These are phyloP conservation scores for Rallus limicola DNA, from an alignment of 2,113 vertebrate species.

Conservation along the genomic window DNA sequence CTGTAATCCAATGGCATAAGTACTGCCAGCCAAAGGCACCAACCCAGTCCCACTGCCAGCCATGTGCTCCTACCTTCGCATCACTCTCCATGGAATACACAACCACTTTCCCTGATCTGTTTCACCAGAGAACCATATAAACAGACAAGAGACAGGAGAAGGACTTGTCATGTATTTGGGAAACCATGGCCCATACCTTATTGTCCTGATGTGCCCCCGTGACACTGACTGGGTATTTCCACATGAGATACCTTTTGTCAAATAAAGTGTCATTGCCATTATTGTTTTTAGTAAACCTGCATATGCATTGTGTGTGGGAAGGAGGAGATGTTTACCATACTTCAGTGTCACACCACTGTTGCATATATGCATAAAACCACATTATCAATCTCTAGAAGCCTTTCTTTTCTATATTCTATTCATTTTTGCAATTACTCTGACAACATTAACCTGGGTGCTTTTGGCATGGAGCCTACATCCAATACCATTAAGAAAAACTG, in stretches of 20 bases:
- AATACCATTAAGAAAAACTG: slow-evolving; percentile 17
- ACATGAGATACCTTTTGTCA: background rate
- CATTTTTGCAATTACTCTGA: slow-evolving; percentile 32
- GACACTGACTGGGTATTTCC: background rate
- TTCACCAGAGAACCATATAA: background rate
- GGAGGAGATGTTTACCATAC: background rate
- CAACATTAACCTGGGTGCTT: slow-evolving; percentile 39
- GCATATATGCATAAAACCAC: background rate
- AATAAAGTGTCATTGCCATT: background rate
- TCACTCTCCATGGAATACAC: background rate
- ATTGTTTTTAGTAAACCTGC: background rate
- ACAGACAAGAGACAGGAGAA: background rate
- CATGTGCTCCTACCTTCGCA: background rate
- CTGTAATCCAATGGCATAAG: background rate
- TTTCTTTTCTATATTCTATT: slow-evolving; percentile 16
- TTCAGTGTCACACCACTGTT: background rate
- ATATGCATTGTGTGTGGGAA: background rate
- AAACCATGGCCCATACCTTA: background rate
- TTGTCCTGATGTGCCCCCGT: background rate
- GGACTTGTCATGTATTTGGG: background rate
- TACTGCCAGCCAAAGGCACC: background rate
- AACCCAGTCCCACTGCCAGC: background rate
- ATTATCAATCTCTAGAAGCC: background rate
- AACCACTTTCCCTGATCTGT: background rate
- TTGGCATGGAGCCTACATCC: slow-evolving; percentile 36